Percentiles rank a stretch among this genome's conserved stretches.
These are phyloP conservation scores for Ivindomyrus marchei DNA, from an alignment of 2,113 vertebrate species.

Conservation along the genomic window DNA sequence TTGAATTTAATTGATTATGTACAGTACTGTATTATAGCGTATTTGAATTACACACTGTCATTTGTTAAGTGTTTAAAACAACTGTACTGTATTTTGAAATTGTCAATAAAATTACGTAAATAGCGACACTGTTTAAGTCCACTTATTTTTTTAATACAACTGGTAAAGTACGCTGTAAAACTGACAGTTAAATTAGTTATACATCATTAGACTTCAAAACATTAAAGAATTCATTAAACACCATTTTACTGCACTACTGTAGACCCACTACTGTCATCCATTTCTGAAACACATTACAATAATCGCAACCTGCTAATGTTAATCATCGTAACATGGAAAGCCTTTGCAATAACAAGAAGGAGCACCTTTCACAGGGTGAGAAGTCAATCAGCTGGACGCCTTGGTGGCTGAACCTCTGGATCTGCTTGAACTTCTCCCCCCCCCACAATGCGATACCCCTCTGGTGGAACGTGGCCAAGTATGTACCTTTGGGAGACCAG, in stretches of 20 bases:
- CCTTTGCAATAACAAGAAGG: not conserved
- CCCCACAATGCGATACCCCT: constrained; percentile 94
- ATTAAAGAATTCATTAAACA: not conserved
- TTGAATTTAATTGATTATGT: too few species aligned
- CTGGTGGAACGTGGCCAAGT: constrained; percentile 92
- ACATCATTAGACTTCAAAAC: not conserved
- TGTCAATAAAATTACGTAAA: too few species aligned
- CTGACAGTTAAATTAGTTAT: not conserved
- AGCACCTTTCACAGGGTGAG: constrained; percentile 28
- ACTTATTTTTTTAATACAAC: not conserved
- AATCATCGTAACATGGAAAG: not conserved
- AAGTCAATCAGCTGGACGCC: constrained; percentile 70
- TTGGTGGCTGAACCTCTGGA: constrained; percentile 92
- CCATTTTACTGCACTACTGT: not conserved
- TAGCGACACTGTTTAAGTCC: too few species aligned
- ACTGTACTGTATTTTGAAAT: too few species aligned
- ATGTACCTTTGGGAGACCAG: constrained; percentile 96
- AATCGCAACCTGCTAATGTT: not conserved
- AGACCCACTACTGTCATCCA: not conserved
- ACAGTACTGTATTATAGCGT: too few species aligned
- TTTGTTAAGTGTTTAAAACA: too few species aligned
- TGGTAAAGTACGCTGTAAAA: not conserved
- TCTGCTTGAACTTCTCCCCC: constrained; percentile 97
- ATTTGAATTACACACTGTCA: too few species aligned
- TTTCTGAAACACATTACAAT: not conserved